These are phyloP conservation scores for Drosophila mayaguana DNA, from an alignment of 2,888 invertebrate species.

Conservation along the genomic window DNA sequence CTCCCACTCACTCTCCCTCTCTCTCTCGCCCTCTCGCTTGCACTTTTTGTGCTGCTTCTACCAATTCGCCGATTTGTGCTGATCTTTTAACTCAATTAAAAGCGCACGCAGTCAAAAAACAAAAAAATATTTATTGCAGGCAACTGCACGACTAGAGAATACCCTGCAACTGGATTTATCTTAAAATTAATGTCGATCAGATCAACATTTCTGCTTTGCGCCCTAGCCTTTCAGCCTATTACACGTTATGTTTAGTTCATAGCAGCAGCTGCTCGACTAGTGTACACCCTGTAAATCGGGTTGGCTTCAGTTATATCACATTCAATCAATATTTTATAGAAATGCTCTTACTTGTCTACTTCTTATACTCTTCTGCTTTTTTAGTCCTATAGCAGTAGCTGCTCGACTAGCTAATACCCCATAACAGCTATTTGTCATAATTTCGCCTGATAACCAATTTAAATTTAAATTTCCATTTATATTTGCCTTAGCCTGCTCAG, in stretches of 20 bases:
- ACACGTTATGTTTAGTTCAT: neutral
- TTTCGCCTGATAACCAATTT: too few species aligned
- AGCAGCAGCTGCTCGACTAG: neutral
- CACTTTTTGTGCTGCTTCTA: conserved; percentile 12
- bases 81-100: conserved; percentile 80
- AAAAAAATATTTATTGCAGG: neutral
- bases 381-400: neutral
- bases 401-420: neutral
- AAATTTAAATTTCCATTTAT: too few species aligned
- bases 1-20: neutral
- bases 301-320: neutral
- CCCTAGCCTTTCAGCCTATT: neutral
- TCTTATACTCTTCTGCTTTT: too few species aligned
- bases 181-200: too few species aligned
- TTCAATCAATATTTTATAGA: too few species aligned
- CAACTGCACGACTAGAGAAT: conserved; percentile 1
- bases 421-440: too few species aligned
- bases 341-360: too few species aligned
- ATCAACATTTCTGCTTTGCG: neutral
- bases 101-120: conserved; percentile 67
- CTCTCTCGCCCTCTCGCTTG: neutral
- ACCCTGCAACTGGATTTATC: conserved; percentile 2
- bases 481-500: too few species aligned
- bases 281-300: neutral
- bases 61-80: conserved; percentile 61